Evolutionary conservation across 2,113 vertebrate genomes (phyloP).

Genomic region (Rattus norvegicus): DNA sequence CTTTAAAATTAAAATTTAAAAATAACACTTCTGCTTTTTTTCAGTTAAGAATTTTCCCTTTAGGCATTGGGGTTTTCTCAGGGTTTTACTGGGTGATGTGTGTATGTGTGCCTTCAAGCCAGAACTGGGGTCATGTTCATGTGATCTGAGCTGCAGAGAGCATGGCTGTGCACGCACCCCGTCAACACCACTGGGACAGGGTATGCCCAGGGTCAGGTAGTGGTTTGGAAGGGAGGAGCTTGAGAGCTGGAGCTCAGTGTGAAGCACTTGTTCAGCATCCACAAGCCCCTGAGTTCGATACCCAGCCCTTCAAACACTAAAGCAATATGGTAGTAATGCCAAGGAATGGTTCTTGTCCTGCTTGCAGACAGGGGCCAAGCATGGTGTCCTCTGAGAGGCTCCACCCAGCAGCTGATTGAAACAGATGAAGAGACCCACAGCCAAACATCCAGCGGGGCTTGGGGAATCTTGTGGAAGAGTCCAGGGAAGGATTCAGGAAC

Average conservation of each 20-base stretch:
- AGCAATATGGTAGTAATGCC: too few relatives aligned
- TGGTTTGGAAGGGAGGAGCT: not conserved
- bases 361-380: too few relatives aligned
- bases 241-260: not conserved
- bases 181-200: not conserved
- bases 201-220: not conserved
- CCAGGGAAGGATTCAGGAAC: too few relatives aligned
- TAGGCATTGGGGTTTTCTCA: slow-evolving; percentile 51
- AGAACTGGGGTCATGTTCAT: not conserved
- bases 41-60: slow-evolving; percentile 45
- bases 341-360: too few relatives aligned
- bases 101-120: not conserved
- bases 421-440: too few relatives aligned
- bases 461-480: too few relatives aligned
- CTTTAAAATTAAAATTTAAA: slow-evolving; percentile 55
- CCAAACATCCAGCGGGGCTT: too few relatives aligned
- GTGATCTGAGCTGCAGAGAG: not conserved
- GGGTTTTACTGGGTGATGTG: not conserved
- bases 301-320: not conserved
- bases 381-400: too few relatives aligned
- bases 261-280: not conserved
- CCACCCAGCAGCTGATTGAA: too few relatives aligned
- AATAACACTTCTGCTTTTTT: slow-evolving; percentile 76
- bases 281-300: not conserved
- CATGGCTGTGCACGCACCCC: not conserved